Evolutionary conservation across 1,140 invertebrate genomes (phyloP).

Genomic region (Ceratitis capitata): DNA sequence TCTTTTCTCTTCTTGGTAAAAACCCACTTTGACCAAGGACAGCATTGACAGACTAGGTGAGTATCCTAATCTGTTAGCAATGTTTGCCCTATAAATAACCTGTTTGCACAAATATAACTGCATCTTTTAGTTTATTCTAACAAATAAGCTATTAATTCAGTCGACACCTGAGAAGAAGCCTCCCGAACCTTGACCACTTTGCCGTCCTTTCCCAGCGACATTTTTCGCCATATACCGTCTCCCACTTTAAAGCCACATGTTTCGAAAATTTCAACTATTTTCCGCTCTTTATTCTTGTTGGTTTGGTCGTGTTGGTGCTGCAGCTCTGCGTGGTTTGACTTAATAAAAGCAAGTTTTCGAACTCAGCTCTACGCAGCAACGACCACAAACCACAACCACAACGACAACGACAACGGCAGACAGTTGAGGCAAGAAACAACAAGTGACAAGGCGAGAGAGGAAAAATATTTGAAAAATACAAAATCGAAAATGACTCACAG

Average conservation of each 20-base stretch:
- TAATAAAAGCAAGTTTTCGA: constrained; percentile 21
- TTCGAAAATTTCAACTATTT: background rate
- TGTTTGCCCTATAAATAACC: no score
- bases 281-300: background rate
- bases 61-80: no score
- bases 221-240: background rate
- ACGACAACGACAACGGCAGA: background rate
- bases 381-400: background rate
- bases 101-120: no score
- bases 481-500: constrained; percentile 32
- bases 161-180: no score
- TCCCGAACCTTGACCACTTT: no score
- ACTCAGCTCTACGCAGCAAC: background rate
- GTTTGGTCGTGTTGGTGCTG: background rate
- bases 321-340: background rate
- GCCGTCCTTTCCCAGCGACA: no score
- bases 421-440: background rate
- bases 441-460: background rate
- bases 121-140: no score
- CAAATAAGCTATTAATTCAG: no score
- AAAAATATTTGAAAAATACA: constrained; percentile 8
- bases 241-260: background rate
- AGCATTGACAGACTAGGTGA: no score
- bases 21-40: no score
- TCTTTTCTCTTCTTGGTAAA: no score